Conservation (phyloP, 2,888 invertebrate genomes). For the Prosapia bicincta region DNA sequence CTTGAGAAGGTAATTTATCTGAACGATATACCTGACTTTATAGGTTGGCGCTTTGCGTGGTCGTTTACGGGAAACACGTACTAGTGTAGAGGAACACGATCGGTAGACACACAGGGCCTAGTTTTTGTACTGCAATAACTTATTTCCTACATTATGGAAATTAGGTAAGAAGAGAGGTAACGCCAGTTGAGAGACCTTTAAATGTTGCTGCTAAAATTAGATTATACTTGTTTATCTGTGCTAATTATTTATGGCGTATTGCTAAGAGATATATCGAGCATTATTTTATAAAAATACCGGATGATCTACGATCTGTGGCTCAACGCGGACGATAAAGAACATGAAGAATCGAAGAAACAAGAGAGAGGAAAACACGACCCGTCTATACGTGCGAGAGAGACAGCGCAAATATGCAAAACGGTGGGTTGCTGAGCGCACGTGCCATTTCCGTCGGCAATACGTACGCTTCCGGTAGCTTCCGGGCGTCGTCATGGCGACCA, state of each 20-base stretch:
- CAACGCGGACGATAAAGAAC: not conserved
- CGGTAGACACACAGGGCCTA: too few relatives aligned
- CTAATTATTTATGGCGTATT: not conserved
- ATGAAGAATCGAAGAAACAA: too few relatives aligned
- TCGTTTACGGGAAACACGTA: too few relatives aligned
- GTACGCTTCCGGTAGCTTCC: not conserved
- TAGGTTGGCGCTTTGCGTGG: too few relatives aligned
- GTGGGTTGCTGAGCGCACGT: conserved; percentile 21
- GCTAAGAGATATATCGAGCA: not conserved
- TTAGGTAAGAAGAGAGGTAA: too few relatives aligned
- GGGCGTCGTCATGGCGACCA: not conserved
- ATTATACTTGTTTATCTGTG: not conserved
- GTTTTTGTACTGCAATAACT: not conserved
- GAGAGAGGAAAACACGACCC: not conserved
- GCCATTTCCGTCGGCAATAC: conserved; percentile 15
- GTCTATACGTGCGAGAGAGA: conserved; percentile 1
- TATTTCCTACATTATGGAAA: too few relatives aligned
- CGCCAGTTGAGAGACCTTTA: not conserved
- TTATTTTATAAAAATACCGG: not conserved
- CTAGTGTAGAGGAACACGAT: too few relatives aligned
- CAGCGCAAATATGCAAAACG: conserved; percentile 12
- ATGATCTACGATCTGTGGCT: not conserved
- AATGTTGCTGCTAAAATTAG: not conserved
- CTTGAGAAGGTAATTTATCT: too few relatives aligned
- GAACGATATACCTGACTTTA: too few relatives aligned